A percentile compares a stretch with the other conserved stretches of the same genome.
These are phyloP conservation scores for Dolichopus griseipennis DNA, from an alignment of 2,888 invertebrate genomes.

Conservation along the genomic window DNA sequence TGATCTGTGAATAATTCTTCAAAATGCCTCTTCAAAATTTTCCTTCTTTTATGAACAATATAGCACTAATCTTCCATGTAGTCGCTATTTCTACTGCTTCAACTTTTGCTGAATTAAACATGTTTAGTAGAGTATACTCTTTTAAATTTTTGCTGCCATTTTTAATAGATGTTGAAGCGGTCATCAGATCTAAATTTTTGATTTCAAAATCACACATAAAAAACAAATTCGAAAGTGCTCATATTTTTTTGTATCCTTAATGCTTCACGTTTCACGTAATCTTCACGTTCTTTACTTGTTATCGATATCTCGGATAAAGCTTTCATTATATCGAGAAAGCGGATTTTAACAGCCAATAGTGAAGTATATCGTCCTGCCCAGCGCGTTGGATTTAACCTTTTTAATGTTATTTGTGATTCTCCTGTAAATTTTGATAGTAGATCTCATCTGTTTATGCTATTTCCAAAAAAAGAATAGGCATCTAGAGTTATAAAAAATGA, in stretches of 20 bases:
- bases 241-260: constrained; percentile 4
- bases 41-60: constrained; percentile 10
- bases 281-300: constrained; percentile 8
- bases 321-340: too few relatives aligned
- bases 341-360: too few relatives aligned
- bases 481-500: too few relatives aligned
- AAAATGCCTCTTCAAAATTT: constrained; percentile 10
- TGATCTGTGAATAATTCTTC: constrained; percentile 8
- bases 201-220: neutral
- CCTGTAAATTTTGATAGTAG: too few relatives aligned
- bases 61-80: neutral
- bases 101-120: constrained; percentile 11
- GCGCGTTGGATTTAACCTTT: too few relatives aligned
- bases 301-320: too few relatives aligned
- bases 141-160: constrained; percentile 12
- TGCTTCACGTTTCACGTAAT: constrained; percentile 6
- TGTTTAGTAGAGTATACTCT: constrained; percentile 7
- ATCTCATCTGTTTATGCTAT: too few relatives aligned
- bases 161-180: constrained; percentile 9
- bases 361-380: too few relatives aligned
- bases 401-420: too few relatives aligned
- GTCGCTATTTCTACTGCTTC: constrained; percentile 9
- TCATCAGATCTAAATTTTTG: constrained; percentile 8
- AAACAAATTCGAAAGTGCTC: too few relatives aligned
- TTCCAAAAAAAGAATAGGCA: too few relatives aligned